Conservation (phyloP, 1,140 invertebrate genomes). For the Drosophila erecta region DNA sequence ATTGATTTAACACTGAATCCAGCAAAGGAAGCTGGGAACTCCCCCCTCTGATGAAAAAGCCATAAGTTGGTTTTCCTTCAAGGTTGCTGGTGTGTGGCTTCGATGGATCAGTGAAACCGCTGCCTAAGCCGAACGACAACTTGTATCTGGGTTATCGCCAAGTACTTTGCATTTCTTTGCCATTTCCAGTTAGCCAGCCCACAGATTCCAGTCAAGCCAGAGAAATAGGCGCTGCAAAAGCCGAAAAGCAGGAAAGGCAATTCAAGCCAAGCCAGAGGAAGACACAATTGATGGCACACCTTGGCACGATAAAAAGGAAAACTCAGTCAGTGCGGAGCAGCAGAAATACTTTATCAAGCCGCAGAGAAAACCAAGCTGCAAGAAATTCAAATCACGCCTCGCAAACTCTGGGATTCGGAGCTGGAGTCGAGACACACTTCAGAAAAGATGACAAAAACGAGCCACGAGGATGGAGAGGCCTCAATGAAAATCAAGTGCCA, state of each 20-base stretch:
- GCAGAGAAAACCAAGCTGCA: slow-evolving; percentile 20
- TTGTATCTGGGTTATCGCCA: slow-evolving; percentile 63
- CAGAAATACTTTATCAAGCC: slow-evolving; percentile 74
- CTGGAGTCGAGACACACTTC: slow-evolving; percentile 67
- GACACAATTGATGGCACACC: slow-evolving; percentile 81
- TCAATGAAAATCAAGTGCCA: slow-evolving; percentile 79
- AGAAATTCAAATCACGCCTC: slow-evolving; percentile 70
- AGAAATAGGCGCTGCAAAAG: slow-evolving; percentile 43
- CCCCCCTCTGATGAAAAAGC: background rate
- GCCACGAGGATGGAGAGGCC: slow-evolving; percentile 43
- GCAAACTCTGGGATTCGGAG: slow-evolving; percentile 33
- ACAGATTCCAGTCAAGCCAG: slow-evolving; percentile 34
- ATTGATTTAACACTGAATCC: background rate
- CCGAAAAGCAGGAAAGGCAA: slow-evolving; percentile 35
- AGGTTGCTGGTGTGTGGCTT: slow-evolving; percentile 40
- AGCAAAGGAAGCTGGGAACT: background rate
- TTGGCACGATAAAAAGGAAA: slow-evolving; percentile 83
- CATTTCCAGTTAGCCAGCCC: slow-evolving; percentile 44
- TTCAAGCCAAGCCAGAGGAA: slow-evolving; percentile 33
- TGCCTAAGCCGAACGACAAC: slow-evolving; percentile 17
- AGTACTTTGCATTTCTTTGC: slow-evolving; percentile 58
- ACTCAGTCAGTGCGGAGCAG: slow-evolving; percentile 70
- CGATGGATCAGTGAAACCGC: slow-evolving; percentile 27
- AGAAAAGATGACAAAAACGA: slow-evolving; percentile 70
- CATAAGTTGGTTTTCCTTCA: slow-evolving; percentile 28